These are phyloP conservation scores for Tethea ocularis DNA, from an alignment of 2,888 invertebrate species.

Conservation along the genomic window DNA sequence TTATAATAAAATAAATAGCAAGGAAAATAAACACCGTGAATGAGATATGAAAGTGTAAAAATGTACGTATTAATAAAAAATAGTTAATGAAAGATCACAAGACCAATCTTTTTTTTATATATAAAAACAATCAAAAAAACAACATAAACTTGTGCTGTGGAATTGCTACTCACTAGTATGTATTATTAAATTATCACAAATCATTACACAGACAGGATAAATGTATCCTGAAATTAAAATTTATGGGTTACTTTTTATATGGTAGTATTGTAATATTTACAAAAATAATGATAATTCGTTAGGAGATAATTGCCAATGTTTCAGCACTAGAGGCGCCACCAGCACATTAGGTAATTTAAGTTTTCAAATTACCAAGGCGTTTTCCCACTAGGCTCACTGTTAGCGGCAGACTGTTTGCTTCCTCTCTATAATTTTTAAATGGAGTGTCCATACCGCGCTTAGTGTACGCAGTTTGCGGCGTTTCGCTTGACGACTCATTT, in stretches of 20 bases:
- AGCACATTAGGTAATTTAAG: too few species aligned
- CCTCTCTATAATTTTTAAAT: too few species aligned
- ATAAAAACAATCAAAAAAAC: conserved; percentile 15
- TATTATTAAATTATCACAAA: conserved; percentile 1
- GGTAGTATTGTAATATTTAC: not conserved
- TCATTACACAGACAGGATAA: conserved; percentile 3
- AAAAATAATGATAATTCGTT: not conserved
- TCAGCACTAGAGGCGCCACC: too few species aligned
- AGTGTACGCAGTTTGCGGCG: too few species aligned
- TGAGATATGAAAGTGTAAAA: conserved; percentile 59
- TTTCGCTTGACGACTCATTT: too few species aligned
- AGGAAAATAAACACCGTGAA: conserved; percentile 42
- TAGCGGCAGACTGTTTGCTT: too few species aligned
- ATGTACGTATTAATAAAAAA: conserved; percentile 62
- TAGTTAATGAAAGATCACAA: conserved; percentile 51
- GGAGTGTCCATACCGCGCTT: too few species aligned
- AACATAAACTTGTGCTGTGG: conserved; percentile 54
- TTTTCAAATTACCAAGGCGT: too few species aligned
- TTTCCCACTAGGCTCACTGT: too few species aligned
- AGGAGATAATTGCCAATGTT: too few species aligned
- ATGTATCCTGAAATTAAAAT: not conserved
- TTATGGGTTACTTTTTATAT: not conserved
- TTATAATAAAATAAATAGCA: conserved; percentile 45
- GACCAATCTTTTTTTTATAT: conserved; percentile 61
- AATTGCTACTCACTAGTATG: conserved; percentile 63